Conservation (phyloP, 2,113 vertebrate species). For the Azemiops feae region DNA sequence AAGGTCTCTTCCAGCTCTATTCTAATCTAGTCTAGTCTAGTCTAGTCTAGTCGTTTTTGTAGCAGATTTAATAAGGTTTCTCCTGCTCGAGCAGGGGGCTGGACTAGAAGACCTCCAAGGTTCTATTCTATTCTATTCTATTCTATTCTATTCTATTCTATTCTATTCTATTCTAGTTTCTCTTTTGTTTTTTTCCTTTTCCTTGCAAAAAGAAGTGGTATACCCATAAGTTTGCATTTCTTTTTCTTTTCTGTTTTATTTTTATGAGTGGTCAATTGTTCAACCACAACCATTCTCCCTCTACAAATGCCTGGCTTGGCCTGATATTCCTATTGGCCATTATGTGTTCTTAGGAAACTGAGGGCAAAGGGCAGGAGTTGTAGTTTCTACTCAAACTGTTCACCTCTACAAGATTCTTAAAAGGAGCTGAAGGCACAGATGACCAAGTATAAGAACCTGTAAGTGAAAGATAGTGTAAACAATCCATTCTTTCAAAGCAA, state of each 20-base stretch:
- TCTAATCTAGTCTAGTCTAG: too few species aligned
- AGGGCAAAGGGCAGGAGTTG: not conserved
- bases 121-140: too few species aligned
- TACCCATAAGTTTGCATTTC: too few species aligned
- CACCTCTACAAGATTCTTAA: not conserved
- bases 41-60: too few species aligned
- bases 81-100: too few species aligned
- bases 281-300: not conserved
- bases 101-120: too few species aligned
- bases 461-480: not conserved
- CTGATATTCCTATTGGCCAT: not conserved
- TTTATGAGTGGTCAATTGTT: not conserved
- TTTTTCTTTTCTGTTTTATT: not conserved
- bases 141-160: too few species aligned
- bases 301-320: not conserved
- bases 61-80: too few species aligned
- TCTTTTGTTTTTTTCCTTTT: not conserved
- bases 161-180: too few species aligned
- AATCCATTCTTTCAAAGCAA: not conserved
- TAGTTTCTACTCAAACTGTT: not conserved
- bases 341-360: not conserved
- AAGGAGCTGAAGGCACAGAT: not conserved
- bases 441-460: not conserved
- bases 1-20: too few species aligned
- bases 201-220: not conserved